Evolutionary conservation across 2,113 vertebrate genomes (phyloP), one percentile per base, ranked within the genome.

Genomic region (Catharus minimus): DNA sequence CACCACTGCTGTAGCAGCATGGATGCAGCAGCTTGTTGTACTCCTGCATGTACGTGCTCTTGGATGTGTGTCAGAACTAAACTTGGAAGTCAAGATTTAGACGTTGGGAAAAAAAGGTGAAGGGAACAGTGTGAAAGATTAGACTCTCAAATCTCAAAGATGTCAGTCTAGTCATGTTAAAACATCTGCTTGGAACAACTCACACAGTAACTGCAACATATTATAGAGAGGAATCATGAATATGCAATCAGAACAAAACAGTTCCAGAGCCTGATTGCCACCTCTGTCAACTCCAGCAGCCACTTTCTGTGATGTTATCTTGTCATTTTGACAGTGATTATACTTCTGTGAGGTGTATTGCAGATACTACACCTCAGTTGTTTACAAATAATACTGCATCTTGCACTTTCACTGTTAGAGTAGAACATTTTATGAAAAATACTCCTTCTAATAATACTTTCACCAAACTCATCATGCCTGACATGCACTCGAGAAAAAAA

Each of bases 301-400:
- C 95, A 94, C 83, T 95, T 96, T 93, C 93, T 94, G 55, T 95
- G 96, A 97, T 94, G 93, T 67, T 81, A 62, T 76, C 86, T 88
- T 95, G 94, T 96, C 94, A 93, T 94, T 97, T 96, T 98, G 97
- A 97, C 95, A 97, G 95, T 97, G 97, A 98, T 97, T 97, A 97
- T 96, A 97, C 84, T 96, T 98, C 96, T 94, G 80, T 79, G 81
- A 66, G 93, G 94, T 96, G 76, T 97, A 96, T 88, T 95, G 85
- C 88, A 96, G 94, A 95, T 96, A 96, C 88, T 93, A 95, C 19
- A 78, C 91, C 95, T 97, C 88, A 88, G 71, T 75, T 97, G 95
- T 98, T 98, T 97, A 97, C 96, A 98, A 97, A 97, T 95, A 97
- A 88, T 97, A 92, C 60, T 24, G 50, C 94, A 94, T 89, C 89